Evolutionary conservation across 2,888 invertebrate species (phyloP).

Genomic region (Lepidochrysops patricia): DNA sequence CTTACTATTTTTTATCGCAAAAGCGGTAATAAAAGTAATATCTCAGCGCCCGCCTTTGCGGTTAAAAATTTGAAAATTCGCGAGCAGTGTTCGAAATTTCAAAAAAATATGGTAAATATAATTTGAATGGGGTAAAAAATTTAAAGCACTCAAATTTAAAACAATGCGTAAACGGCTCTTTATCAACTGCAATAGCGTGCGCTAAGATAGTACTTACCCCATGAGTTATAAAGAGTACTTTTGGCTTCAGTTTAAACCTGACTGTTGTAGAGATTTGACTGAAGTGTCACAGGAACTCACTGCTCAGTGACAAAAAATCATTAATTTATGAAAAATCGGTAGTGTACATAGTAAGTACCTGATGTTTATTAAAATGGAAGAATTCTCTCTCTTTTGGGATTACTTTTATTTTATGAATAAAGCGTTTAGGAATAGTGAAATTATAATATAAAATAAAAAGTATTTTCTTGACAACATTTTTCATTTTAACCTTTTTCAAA

Average conservation of each 20-base stretch:
- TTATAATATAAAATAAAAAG: background rate
- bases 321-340: background rate
- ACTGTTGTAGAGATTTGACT: background rate
- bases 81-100: no score
- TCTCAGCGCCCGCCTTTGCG: no score
- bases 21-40: no score
- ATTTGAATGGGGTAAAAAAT: no score
- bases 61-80: no score
- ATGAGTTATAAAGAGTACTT: no score
- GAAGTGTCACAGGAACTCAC: background rate
- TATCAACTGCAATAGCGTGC: background rate
- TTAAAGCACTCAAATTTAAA: no score
- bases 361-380: background rate
- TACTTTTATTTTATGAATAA: background rate
- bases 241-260: background rate
- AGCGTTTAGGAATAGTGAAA: background rate
- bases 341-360: background rate
- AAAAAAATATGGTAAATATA: no score
- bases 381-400: conserved; percentile 15
- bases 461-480: background rate
- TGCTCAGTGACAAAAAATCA: conserved; percentile 4
- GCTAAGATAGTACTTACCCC: no score
- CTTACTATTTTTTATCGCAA: no score
- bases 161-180: no score
- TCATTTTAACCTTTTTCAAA: background rate